phyloP scores from a whole-genome alignment of 2,797 vertebrate species.

The Ceyx erithaca region DNA sequence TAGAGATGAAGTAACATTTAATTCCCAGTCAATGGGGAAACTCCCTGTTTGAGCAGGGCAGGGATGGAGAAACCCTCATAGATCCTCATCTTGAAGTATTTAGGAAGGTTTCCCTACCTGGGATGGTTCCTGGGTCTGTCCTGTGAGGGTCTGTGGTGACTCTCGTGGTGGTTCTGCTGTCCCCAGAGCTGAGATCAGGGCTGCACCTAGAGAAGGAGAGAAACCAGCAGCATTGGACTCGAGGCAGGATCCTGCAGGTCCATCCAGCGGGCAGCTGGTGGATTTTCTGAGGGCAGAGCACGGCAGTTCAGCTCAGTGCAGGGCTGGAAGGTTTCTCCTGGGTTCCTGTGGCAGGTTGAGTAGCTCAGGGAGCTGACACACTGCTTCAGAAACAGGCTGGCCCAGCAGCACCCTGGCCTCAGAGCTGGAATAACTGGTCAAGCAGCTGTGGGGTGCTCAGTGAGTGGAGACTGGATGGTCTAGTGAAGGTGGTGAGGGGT shows the following conservation, averaged over 20 bases:
- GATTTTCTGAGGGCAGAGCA: neutral
- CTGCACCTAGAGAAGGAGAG: neutral
- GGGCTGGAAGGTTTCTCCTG: neutral
- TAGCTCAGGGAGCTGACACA: neutral
- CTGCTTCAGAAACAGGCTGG: neutral
- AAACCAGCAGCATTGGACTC: neutral
- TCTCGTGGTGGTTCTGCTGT: neutral
- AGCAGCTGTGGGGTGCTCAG: no score
- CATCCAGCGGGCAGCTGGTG: accelerated
- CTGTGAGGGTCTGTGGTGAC: neutral
- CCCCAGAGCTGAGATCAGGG: neutral
- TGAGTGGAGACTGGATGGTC: no score
- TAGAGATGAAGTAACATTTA: neutral
- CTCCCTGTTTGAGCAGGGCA: accelerated
- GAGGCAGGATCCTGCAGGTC: accelerated
- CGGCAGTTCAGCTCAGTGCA: accelerated
- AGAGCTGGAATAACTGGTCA: neutral
- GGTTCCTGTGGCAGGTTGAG: neutral
- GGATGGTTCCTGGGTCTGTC: neutral
- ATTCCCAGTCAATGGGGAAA: neutral
- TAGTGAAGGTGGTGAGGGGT: neutral
- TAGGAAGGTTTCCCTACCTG: neutral
- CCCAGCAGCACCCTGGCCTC: neutral
- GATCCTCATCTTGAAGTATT: no score
- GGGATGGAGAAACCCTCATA: neutral